Percentiles rank a stretch among this genome's conserved stretches.
Evolutionary conservation across 2,888 invertebrate genomes (phyloP).

Genomic region (Eurois occulta): DNA sequence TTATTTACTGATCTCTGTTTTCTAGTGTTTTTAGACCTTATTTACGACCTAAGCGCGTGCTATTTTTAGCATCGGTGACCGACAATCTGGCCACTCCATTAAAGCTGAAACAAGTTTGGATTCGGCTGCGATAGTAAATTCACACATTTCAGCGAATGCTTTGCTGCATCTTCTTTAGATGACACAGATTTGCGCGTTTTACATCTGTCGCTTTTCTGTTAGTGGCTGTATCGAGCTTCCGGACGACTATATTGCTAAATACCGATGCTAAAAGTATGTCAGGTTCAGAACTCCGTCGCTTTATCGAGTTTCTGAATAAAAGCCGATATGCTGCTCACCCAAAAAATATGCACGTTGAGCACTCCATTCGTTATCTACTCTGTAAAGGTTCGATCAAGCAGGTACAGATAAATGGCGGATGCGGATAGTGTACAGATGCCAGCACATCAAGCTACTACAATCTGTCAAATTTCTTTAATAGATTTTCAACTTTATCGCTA

Average conservation of each 20-base stretch:
- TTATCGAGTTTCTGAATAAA: background rate
- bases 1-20: background rate
- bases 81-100: background rate
- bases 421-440: background rate
- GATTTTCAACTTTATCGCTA: too few relatives aligned
- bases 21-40: background rate
- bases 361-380: constrained; percentile 44
- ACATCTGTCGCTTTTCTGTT: background rate
- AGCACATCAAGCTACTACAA: too few relatives aligned
- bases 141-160: constrained; percentile 5
- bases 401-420: background rate
- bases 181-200: background rate
- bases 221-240: background rate
- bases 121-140: background rate
- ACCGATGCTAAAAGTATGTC: background rate
- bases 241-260: background rate
- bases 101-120: background rate
- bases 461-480: too few relatives aligned
- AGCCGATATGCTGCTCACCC: background rate
- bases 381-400: constrained; percentile 11
- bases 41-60: background rate
- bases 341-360: background rate
- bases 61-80: background rate
- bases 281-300: background rate
- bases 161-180: background rate